Evolutionary conservation across 2,888 invertebrate species (phyloP).

Genomic region (Campopleginae sp.): DNA sequence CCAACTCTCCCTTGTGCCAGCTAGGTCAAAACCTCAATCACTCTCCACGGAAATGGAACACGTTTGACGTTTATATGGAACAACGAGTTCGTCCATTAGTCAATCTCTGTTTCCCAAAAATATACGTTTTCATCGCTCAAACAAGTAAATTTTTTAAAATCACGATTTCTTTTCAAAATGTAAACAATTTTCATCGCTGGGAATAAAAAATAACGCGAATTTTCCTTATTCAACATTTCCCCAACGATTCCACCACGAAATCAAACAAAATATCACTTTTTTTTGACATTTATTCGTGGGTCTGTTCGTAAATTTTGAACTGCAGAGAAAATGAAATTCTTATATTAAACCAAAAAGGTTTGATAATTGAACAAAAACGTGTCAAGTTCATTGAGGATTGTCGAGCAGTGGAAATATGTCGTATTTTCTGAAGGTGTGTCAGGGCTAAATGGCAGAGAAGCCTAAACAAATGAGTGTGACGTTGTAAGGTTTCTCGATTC

Average conservation of each 20-base stretch:
- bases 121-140: not conserved
- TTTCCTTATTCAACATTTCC: not conserved
- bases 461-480: conserved; percentile 53
- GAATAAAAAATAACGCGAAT: not conserved
- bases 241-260: not conserved
- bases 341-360: not conserved
- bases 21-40: conserved; percentile 35
- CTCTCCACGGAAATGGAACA: conserved; percentile 57
- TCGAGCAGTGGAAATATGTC: conserved; percentile 4
- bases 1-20: conserved; percentile 18
- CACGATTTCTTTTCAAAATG: not conserved
- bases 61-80: conserved; percentile 35
- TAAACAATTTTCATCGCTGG: not conserved
- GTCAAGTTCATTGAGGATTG: conserved; percentile 31
- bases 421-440: conserved; percentile 49
- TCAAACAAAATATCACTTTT: not conserved
- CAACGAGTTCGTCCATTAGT: not conserved
- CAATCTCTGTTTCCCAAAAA: not conserved
- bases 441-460: conserved; percentile 36
- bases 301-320: not conserved
- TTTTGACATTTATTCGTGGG: not conserved
- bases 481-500: conserved; percentile 49
- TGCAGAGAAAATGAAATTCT: not conserved
- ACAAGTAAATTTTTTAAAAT: not conserved
- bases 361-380: conserved; percentile 25